Evolutionary conservation across 1,140 invertebrate genomes (phyloP).

Genomic region (Cataglyphis hispanica): DNA sequence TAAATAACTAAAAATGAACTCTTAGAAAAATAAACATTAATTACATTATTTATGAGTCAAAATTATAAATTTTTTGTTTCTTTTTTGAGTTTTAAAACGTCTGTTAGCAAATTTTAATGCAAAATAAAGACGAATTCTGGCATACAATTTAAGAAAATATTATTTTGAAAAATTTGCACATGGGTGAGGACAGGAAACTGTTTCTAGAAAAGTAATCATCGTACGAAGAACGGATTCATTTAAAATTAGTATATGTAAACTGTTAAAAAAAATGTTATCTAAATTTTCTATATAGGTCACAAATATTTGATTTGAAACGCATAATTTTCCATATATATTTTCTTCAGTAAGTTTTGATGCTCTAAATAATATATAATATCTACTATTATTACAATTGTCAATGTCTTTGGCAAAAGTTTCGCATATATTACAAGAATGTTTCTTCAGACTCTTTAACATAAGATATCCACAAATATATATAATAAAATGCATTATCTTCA

Average conservation of each 20-base stretch:
- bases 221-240: not conserved
- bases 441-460: constrained; percentile 4
- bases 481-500: constrained; percentile 27
- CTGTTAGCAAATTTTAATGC: constrained; percentile 12
- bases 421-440: constrained; percentile 22
- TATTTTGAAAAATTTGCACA: constrained; percentile 11
- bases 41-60: constrained; percentile 14
- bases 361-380: constrained; percentile 15
- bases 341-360: constrained; percentile 1
- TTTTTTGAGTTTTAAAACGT: not conserved
- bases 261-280: not conserved
- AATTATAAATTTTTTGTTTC: constrained; percentile 30
- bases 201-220: not conserved
- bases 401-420: constrained; percentile 16
- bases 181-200: constrained; percentile 2
- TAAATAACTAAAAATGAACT: not conserved
- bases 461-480: constrained; percentile 25
- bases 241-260: constrained; percentile 14
- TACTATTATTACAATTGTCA: constrained; percentile 8
- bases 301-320: constrained; percentile 6
- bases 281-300: constrained; percentile 11
- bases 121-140: constrained; percentile 12
- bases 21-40: not conserved
- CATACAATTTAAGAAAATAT: constrained; percentile 11
- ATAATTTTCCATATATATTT: constrained; percentile 4